Evolutionary conservation across 2,113 vertebrate species (phyloP), one percentile per base, ranked within the genome.

Genomic region (Stigmatopora nigra): DNA sequence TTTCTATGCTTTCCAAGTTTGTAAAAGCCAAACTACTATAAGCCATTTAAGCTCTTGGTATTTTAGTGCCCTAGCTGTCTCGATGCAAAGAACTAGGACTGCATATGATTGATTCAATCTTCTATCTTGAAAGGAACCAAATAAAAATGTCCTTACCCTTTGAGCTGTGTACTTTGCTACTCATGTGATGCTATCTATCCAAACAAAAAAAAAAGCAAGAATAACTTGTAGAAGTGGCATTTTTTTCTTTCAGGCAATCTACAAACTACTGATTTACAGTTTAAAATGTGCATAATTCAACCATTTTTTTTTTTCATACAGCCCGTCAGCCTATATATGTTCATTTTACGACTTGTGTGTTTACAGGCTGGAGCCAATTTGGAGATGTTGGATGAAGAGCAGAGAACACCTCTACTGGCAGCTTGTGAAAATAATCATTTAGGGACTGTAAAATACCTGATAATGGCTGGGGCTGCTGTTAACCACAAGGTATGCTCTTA

Each of bases 351-450:
- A 35, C 2, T 7, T 75, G 4, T 71, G 17, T 63, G 20, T 75
- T 22, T 73, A 36, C 67, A 99, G 97, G 96, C 96, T 63, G 95
- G 97, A 35, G 95, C 94, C 22, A 97, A 98, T 68, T 89, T 99
- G 44, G 97, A 98, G 79, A 93, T 89, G 84, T 96, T 92, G 79
- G 94, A 98, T 0, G 92, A 94, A 74, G 93, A 97, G 79, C 95
- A 97, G 90, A 87, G 92, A 71, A 98, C 95, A 0, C 93, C 96
- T 0, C 83, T 99, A 85, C 96, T 99, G 95, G 92, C 92, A 12
- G 94, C 97, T 7, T 94, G 94, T 57, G 95, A 98, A 79, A 96
- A 94, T 88, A 97, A 94, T 88, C 93, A 96, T 38, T 71, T 96
- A 87, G 94, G 98, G 20, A 93, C 94, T 0, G 93, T 96, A 79